phyloP scores from a whole-genome alignment of 2,797 vertebrate genomes.

The Limosa lapponica region DNA sequence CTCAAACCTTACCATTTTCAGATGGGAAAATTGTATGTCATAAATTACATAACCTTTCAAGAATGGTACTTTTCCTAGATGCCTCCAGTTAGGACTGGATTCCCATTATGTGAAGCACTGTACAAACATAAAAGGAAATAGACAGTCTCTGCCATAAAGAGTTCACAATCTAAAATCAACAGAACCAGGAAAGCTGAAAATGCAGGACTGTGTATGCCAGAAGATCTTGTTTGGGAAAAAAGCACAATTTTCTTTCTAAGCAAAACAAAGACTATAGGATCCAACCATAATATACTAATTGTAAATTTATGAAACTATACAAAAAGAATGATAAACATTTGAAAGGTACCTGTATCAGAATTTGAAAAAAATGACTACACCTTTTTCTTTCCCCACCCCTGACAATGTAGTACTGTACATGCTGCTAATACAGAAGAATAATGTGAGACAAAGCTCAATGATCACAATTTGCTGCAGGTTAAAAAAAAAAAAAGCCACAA shows the following conservation, averaged over 20 bases:
- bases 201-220: not conserved
- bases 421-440: not conserved
- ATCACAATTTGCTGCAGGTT: not conserved
- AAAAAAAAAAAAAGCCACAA: not conserved
- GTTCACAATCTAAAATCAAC: not conserved
- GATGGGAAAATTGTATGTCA: not conserved
- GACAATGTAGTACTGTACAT: not conserved
- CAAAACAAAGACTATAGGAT: not conserved
- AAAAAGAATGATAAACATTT: not conserved
- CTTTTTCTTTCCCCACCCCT: not conserved
- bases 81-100: not conserved
- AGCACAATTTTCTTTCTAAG: not conserved
- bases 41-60: conserved; percentile 5
- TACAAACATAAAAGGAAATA: not conserved
- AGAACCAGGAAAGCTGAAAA: not conserved
- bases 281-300: not conserved
- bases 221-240: not conserved
- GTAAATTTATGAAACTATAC: not conserved
- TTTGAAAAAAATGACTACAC: not conserved
- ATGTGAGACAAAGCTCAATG: not conserved
- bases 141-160: not conserved
- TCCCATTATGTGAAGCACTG: not conserved
- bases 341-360: not conserved
- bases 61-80: not conserved
- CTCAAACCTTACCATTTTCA: not conserved